phyloP scores from a whole-genome alignment of 2,113 vertebrate species.

The Panthera uncia region DNA sequence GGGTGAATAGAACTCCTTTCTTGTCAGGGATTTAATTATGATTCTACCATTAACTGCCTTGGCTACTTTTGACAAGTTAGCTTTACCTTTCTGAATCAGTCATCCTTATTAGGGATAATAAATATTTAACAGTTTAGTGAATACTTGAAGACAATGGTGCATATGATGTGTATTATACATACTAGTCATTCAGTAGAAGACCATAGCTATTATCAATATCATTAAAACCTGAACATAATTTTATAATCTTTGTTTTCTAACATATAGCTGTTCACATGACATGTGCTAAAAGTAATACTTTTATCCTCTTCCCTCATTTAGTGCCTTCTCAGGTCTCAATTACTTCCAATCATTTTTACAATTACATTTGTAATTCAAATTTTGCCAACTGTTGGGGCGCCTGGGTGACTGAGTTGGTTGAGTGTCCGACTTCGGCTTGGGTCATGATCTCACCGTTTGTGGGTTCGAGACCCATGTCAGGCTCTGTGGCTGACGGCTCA shows the following conservation, averaged over 20 bases:
- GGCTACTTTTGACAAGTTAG: not conserved
- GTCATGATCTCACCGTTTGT: no score
- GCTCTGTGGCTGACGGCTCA: no score
- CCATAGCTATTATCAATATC: not conserved
- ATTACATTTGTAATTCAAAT: not conserved
- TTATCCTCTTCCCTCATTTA: not conserved
- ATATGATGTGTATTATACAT: not conserved
- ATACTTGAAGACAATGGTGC: not conserved
- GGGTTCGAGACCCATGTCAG: no score
- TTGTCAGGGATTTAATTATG: not conserved
- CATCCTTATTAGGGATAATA: not conserved
- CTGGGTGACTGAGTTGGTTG: no score
- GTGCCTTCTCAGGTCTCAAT: not conserved
- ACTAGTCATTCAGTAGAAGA: not conserved
- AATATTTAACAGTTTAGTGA: not conserved
- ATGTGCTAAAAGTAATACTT: not conserved
- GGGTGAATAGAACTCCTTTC: not conserved
- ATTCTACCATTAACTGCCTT: not conserved
- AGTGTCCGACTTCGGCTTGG: no score
- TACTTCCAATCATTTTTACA: not conserved
- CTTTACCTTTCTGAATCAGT: not conserved
- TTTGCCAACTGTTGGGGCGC: not conserved
- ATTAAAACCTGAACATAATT: not conserved
- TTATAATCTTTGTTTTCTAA: not conserved
- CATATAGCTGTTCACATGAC: not conserved